These are phyloP conservation scores for Agriopis marginaria DNA, from an alignment of 2,888 invertebrate species.

Conservation along the genomic window DNA sequence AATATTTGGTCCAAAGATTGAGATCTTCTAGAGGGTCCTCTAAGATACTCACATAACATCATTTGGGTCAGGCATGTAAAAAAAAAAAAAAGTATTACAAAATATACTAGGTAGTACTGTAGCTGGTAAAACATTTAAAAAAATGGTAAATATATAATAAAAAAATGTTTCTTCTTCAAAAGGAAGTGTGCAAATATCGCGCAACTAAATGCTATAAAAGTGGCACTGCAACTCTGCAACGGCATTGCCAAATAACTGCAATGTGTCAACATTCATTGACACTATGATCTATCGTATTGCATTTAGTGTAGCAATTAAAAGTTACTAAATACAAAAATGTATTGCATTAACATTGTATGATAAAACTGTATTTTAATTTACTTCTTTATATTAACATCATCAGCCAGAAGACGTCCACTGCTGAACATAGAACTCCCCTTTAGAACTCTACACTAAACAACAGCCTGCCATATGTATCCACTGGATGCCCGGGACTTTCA, in stretches of 20 bases:
- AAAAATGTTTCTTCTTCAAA: too few relatives aligned
- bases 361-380: background rate
- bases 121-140: too few relatives aligned
- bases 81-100: background rate
- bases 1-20: too few relatives aligned
- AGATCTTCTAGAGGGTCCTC: too few relatives aligned
- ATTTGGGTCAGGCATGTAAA: background rate
- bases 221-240: background rate
- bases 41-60: background rate
- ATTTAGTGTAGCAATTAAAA: slow-evolving; percentile 3
- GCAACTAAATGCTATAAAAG: background rate
- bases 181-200: too few relatives aligned
- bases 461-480: too few relatives aligned
- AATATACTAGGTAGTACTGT: background rate
- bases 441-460: too few relatives aligned
- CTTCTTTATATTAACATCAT: background rate
- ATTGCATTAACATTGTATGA: background rate
- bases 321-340: background rate
- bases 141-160: too few relatives aligned
- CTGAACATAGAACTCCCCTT: too few relatives aligned
- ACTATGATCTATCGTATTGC: background rate
- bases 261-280: slow-evolving; percentile 1
- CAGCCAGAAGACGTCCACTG: too few relatives aligned
- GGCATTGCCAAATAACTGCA: slow-evolving; percentile 1
- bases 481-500: too few relatives aligned